phyloP scores from a whole-genome alignment of 2,113 vertebrate genomes.

The Felis chaus region DNA sequence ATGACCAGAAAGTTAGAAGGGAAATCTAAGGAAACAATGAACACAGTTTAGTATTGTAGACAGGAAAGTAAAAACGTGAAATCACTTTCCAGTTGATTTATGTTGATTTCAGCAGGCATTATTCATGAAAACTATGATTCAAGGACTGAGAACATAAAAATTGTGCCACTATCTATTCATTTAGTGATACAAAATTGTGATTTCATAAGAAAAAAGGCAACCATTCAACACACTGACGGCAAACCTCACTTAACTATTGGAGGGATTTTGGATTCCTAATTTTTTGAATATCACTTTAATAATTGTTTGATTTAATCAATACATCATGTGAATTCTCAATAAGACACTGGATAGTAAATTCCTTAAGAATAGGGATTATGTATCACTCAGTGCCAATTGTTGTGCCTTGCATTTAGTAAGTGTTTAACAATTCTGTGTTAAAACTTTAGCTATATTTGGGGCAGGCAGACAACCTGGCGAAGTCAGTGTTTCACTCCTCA shows the following conservation, averaged over 20 bases:
- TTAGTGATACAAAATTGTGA: conserved; percentile 9
- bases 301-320: conserved; percentile 22
- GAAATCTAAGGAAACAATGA: conserved; percentile 81
- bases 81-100: conserved; percentile 65
- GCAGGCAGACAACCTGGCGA: neutral
- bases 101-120: conserved; percentile 30
- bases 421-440: neutral
- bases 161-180: neutral
- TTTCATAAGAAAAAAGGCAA: neutral
- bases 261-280: neutral
- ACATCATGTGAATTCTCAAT: neutral
- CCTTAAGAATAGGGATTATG: neutral
- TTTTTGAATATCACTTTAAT: conserved; percentile 38
- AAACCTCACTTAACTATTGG: conserved; percentile 18
- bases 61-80: conserved; percentile 77
- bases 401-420: neutral
- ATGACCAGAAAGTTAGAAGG: conserved; percentile 80
- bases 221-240: neutral
- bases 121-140: neutral
- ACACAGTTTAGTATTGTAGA: conserved; percentile 78
- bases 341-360: neutral
- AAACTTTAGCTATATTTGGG: neutral
- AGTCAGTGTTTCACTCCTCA: conserved; percentile 1
- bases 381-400: neutral
- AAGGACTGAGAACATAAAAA: conserved; percentile 27